phyloP scores from a whole-genome alignment of 2,113 vertebrate species.

The Galeopterus variegatus region DNA sequence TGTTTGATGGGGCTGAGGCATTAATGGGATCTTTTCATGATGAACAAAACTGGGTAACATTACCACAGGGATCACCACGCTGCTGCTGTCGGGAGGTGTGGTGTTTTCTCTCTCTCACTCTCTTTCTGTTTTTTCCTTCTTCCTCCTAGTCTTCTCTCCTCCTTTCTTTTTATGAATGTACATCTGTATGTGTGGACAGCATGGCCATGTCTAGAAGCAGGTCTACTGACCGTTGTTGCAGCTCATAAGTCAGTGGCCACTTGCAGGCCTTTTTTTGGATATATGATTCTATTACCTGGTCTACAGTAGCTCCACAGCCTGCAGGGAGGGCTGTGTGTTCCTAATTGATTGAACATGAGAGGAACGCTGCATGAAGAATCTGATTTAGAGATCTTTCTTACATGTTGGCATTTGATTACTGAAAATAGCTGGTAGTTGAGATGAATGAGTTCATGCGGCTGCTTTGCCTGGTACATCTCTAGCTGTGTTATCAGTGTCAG shows the following conservation, averaged over 20 bases:
- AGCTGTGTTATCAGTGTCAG: background rate
- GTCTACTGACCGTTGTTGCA: slow-evolving; percentile 85
- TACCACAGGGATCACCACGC: slow-evolving; percentile 91
- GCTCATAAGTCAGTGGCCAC: slow-evolving; percentile 69
- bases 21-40: slow-evolving; percentile 93
- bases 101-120: slow-evolving; percentile 74
- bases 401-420: background rate
- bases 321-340: slow-evolving; percentile 60
- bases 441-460: slow-evolving; percentile 14
- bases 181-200: slow-evolving; percentile 65
- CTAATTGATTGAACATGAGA: slow-evolving; percentile 54
- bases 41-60: slow-evolving; percentile 92
- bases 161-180: slow-evolving; percentile 76
- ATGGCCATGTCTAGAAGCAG: slow-evolving; percentile 82
- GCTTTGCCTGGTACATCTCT: background rate
- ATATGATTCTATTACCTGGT: background rate
- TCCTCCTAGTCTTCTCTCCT: slow-evolving; percentile 60
- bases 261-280: slow-evolving; percentile 70
- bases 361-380: background rate
- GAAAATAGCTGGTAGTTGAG: slow-evolving; percentile 33
- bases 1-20: slow-evolving; percentile 90
- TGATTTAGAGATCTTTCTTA: slow-evolving; percentile 53
- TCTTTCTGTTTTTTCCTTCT: slow-evolving; percentile 19
- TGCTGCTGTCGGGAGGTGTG: slow-evolving; percentile 86
- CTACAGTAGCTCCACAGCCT: slow-evolving; percentile 33